These are phyloP conservation scores for Hymenochirus boettgeri DNA, from an alignment of 2,113 vertebrate species.

Conservation along the genomic window DNA sequence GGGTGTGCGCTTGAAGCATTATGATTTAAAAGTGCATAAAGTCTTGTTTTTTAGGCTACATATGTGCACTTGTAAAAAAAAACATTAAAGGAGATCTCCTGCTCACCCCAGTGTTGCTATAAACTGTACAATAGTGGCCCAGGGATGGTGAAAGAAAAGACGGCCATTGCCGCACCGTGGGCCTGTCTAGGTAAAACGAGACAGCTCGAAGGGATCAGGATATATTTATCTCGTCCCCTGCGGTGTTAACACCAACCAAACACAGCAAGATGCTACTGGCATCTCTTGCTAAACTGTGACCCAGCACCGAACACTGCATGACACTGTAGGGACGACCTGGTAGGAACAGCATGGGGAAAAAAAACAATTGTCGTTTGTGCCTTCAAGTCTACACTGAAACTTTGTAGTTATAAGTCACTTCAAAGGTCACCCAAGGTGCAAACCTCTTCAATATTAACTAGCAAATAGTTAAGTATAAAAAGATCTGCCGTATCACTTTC, in stretches of 20 bases:
- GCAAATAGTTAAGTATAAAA: neutral
- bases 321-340: neutral
- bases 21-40: no score
- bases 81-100: no score
- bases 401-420: slow-evolving; percentile 1
- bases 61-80: no score
- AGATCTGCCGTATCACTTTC: slow-evolving; percentile 38
- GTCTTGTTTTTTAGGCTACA: no score
- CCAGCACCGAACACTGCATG: neutral
- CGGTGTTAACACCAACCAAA: neutral
- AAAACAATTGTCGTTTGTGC: neutral
- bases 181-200: slow-evolving; percentile 12
- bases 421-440: slow-evolving; percentile 19
- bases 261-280: neutral
- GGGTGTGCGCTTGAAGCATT: no score
- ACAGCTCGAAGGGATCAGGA: neutral
- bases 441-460: slow-evolving; percentile 1
- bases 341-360: slow-evolving; percentile 11
- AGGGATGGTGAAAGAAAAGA: slow-evolving; percentile 18
- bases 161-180: no score
- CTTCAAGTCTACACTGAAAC: slow-evolving; percentile 13
- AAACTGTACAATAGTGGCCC: slow-evolving; percentile 8
- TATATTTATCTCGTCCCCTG: neutral
- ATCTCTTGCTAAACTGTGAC: neutral
- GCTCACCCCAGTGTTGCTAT: no score